Evolutionary conservation across 2,113 vertebrate genomes (phyloP).

Genomic region (Ptilonorhynchus violaceus): DNA sequence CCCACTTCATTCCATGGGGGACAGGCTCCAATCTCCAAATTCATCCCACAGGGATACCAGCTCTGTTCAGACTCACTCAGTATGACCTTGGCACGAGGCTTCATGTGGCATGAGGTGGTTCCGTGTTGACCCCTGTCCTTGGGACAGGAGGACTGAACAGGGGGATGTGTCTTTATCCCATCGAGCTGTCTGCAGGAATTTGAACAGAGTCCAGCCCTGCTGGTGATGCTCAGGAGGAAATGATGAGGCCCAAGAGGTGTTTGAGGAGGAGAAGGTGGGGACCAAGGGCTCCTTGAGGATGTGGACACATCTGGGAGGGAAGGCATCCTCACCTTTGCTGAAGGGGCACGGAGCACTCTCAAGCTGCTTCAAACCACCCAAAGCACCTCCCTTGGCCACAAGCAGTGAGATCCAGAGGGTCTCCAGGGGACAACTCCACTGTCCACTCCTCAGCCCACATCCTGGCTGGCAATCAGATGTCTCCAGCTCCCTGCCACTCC

Average conservation of each 20-base stretch:
- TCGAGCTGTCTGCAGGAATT: neutral
- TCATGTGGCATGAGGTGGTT: fast-evolving
- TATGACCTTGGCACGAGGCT: neutral
- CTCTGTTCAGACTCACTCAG: neutral
- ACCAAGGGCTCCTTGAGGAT: neutral
- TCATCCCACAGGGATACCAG: neutral
- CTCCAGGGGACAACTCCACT: slow-evolving; percentile 47
- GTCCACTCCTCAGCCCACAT: neutral
- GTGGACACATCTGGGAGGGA: neutral
- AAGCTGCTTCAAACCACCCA: neutral
- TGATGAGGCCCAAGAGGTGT: neutral
- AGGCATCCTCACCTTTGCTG: neutral
- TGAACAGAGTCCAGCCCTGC: neutral
- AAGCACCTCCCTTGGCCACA: neutral
- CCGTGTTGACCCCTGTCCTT: neutral
- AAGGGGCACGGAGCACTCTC: neutral
- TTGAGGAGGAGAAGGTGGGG: neutral
- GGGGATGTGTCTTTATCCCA: neutral
- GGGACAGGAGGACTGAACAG: neutral
- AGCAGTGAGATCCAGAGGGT: neutral
- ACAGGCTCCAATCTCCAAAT: neutral
- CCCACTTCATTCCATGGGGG: neutral
- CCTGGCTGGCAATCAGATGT: neutral
- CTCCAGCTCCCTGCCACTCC: neutral
- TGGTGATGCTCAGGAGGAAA: neutral